Evolutionary conservation across 2,113 vertebrate species (phyloP), one percentile per base, ranked within the genome.

Genomic region (Noctilio leporinus): DNA sequence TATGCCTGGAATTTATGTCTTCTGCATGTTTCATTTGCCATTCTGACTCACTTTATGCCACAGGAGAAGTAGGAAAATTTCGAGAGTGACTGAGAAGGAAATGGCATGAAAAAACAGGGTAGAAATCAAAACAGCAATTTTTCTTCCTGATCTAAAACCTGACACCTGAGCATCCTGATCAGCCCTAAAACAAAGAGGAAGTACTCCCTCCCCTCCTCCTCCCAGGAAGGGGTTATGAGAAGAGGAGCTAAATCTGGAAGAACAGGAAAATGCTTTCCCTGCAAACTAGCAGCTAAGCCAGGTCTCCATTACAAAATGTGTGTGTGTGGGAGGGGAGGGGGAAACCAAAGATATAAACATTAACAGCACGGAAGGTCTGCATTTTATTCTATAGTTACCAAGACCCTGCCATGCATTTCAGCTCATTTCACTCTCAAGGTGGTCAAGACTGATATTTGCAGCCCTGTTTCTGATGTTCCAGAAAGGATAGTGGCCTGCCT

Each of bases 1-100:
- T 97, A 97, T 97, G 95, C 97, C 91, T 76, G 86, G 94, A 97
- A 97, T 97, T 97, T 96, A 97, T 97, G 96, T 97, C 96, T 96
- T 96, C 96, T 97, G 96, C 96, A 96, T 97, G 97, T 97, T 97
- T 97, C 97, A 97, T 97, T 97, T 97, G 96, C 97, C 94, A 97
- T 97, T 97, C 97, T 95, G 92, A 97, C 92, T 97, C 89, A 96
- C 93, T 96, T 96, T 96, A 91, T 96, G 93, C 91, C 97, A 95
- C 64, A n/a, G 73, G 94, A 97, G 96, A 96, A 93, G 93, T 62
- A 92, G 89, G 82, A 65, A 93, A 87, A 96, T 94, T 97, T 92
- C 84, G 15, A 95, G 95, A 94, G 94, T 69, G 64, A 93, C 82
- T 40, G 80, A 86, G 81, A 95, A 96, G 93, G 91, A 95, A 94